phyloP scores from a whole-genome alignment of 2,797 vertebrate species.

The Megalops cyprinoides region DNA sequence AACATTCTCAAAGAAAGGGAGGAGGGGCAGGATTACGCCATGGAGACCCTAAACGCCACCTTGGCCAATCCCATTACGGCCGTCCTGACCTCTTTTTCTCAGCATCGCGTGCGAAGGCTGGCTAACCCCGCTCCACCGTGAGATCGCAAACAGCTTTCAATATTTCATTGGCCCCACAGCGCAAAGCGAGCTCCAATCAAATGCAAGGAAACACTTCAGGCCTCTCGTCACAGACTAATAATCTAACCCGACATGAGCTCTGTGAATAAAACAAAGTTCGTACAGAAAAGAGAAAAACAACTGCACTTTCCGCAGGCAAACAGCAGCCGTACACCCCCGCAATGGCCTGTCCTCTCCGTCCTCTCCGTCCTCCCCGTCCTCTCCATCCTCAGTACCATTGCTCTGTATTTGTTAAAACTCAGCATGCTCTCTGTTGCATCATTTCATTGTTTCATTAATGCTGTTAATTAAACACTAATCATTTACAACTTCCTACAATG shows the following conservation, averaged over 20 bases:
- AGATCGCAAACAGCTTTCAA: slow-evolving; percentile 82
- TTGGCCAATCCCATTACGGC: slow-evolving; percentile 48
- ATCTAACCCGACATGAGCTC: slow-evolving; percentile 48
- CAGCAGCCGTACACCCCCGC: no score
- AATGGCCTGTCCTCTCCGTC: no score
- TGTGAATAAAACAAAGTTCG: not conserved
- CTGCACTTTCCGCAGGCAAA: no score
- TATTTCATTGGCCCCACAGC: slow-evolving; percentile 83
- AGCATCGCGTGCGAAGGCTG: slow-evolving; percentile 76
- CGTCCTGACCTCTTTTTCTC: slow-evolving; percentile 65
- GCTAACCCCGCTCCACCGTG: slow-evolving; percentile 69
- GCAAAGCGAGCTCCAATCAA: slow-evolving; percentile 74
- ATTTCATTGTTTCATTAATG: no score
- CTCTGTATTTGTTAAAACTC: no score
- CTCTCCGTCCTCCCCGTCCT: no score
- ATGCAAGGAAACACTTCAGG: slow-evolving; percentile 82
- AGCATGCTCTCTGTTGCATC: no score
- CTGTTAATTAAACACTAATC: no score
- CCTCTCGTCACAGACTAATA: slow-evolving; percentile 68
- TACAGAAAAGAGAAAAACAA: not conserved
- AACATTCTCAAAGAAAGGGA: not conserved
- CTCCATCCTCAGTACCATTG: no score
- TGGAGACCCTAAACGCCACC: slow-evolving; percentile 34
- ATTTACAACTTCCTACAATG: no score
- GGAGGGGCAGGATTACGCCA: not conserved